These are phyloP conservation scores for Drosophila subsilvestris DNA, from an alignment of 2,888 invertebrate species.

Conservation along the genomic window DNA sequence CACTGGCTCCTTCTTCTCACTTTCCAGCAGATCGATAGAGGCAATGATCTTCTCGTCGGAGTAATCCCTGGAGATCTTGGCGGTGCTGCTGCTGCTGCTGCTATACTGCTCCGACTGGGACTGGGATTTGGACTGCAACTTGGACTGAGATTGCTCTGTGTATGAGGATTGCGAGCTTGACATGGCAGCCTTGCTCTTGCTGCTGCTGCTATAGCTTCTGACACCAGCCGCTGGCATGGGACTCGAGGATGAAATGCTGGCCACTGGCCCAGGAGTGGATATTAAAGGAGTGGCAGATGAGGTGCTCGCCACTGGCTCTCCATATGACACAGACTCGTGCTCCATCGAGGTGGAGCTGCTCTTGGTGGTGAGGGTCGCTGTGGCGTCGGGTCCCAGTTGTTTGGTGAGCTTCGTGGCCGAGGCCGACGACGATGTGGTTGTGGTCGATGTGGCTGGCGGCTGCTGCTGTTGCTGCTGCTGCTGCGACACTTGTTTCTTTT, in stretches of 20 bases:
- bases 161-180: constrained; percentile 59
- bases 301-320: constrained; percentile 25
- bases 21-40: constrained; percentile 80
- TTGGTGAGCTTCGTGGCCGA: constrained; percentile 73
- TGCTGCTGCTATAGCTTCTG: constrained; percentile 26
- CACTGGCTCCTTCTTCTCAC: constrained; percentile 79
- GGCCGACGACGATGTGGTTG: constrained; percentile 69
- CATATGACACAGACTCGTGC: constrained; percentile 68
- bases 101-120: constrained; percentile 44
- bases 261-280: constrained; percentile 1
- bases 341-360: constrained; percentile 71
- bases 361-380: constrained; percentile 64
- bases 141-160: constrained; percentile 55
- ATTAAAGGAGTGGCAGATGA: constrained; percentile 2
- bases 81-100: constrained; percentile 56
- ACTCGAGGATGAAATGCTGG: constrained; percentile 10
- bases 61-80: constrained; percentile 68
- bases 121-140: constrained; percentile 38
- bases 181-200: constrained; percentile 41
- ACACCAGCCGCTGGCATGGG: constrained; percentile 25
- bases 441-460: constrained; percentile 69
- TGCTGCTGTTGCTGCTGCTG: constrained; percentile 23
- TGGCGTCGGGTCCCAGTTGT: constrained; percentile 68
- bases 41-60: constrained; percentile 77
- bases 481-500: constrained; percentile 77